Evolutionary conservation across 2,888 invertebrate species (phyloP).

Genomic region (Trichopria drosophilae): DNA sequence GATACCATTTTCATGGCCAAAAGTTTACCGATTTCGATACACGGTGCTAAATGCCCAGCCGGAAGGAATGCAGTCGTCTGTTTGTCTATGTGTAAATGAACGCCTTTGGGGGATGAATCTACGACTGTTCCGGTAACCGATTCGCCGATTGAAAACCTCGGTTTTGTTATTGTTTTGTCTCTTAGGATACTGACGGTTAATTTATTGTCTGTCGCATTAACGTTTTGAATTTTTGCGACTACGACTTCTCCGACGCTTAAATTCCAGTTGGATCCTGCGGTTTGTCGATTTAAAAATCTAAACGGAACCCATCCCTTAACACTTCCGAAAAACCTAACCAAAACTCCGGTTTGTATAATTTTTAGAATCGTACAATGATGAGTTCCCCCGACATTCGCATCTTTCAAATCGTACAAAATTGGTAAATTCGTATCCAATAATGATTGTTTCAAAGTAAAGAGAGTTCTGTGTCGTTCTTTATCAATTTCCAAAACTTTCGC

Average conservation of each 20-base stretch:
- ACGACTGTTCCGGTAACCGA: conserved; percentile 45
- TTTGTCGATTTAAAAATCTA: conserved; percentile 51
- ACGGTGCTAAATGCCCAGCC: conserved; percentile 50
- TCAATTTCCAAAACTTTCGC: conserved; percentile 66
- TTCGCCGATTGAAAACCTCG: conserved; percentile 42
- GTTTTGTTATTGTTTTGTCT: conserved; percentile 1
- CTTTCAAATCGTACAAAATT: conserved; percentile 60
- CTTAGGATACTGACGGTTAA: conserved; percentile 23
- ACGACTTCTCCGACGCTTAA: conserved; percentile 67
- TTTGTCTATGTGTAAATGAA: conserved; percentile 42
- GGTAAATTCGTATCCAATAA: conserved; percentile 64
- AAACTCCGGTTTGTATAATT: conserved; percentile 60
- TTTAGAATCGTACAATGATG: conserved; percentile 64
- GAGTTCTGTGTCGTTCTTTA: conserved; percentile 57
- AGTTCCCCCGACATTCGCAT: conserved; percentile 61
- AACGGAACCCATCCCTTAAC: conserved; percentile 62
- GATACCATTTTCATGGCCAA: conserved; percentile 42
- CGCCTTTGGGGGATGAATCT: conserved; percentile 45
- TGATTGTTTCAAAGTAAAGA: conserved; percentile 70
- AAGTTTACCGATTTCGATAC: conserved; percentile 43
- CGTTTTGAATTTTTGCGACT: conserved; percentile 33
- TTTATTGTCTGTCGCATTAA: conserved; percentile 33
- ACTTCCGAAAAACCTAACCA: conserved; percentile 66
- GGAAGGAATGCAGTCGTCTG: conserved; percentile 46
- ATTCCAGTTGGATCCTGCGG: conserved; percentile 54